phyloP scores from a whole-genome alignment of 2,113 vertebrate species.

The Dryoscopus gambensis region DNA sequence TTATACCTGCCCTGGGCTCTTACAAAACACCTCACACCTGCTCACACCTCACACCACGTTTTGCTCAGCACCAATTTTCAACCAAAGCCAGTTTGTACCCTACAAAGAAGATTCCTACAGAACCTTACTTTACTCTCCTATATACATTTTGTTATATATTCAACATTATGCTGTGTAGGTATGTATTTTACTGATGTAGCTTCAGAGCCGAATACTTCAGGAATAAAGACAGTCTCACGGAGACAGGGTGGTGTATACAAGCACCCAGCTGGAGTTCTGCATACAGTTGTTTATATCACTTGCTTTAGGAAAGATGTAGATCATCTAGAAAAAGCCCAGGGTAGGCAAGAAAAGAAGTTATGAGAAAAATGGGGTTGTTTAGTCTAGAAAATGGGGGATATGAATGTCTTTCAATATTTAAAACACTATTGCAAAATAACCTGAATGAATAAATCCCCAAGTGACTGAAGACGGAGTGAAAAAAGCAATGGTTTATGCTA shows the following conservation, averaged over 20 bases:
- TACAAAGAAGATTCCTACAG: background rate
- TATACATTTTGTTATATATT: background rate
- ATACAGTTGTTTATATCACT: background rate
- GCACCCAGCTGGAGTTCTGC: background rate
- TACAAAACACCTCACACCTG: background rate
- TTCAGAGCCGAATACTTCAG: background rate
- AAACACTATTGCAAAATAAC: background rate
- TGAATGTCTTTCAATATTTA: background rate
- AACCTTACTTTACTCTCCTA: background rate
- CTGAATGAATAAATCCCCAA: background rate
- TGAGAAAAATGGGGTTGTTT: background rate
- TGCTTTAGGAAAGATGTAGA: background rate
- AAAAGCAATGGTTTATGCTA: background rate
- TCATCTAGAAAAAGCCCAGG: background rate
- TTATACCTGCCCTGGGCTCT: background rate
- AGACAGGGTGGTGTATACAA: background rate
- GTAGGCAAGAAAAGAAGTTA: background rate
- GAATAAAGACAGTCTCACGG: background rate
- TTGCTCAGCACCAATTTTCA: background rate
- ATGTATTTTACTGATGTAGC: background rate
- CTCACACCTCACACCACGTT: background rate
- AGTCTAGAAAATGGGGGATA: background rate
- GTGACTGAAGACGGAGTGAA: background rate
- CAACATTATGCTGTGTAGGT: background rate
- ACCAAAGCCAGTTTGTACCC: background rate